A percentile compares a stretch with the other conserved stretches of the same genome.
Conservation (phyloP, 2,113 vertebrate genomes). For the Corydoras sp. region DNA sequence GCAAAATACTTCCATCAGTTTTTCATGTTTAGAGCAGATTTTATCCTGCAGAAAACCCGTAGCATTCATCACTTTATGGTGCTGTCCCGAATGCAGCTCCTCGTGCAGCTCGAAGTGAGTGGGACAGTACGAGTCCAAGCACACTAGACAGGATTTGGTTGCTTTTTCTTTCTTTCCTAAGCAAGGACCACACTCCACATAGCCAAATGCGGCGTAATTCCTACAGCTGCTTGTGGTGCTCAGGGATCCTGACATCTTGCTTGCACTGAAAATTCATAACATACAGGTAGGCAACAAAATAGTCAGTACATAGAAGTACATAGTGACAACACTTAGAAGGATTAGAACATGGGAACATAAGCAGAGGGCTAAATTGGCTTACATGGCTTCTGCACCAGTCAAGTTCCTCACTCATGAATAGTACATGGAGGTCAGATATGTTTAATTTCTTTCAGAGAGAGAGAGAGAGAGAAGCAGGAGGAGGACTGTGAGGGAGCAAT, state of each 20-base stretch:
- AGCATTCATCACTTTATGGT: constrained; percentile 79
- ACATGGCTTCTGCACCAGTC: background rate
- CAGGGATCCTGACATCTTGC: constrained; percentile 17
- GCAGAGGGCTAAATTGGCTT: background rate
- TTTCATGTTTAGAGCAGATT: constrained; percentile 61
- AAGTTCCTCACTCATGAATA: background rate
- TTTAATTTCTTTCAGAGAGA: background rate
- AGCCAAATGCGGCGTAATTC: constrained; percentile 23
- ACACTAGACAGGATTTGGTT: constrained; percentile 83
- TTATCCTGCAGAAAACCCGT: constrained; percentile 57
- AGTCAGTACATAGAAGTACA: background rate
- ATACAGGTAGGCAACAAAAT: background rate
- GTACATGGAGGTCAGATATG: constrained; percentile 4
- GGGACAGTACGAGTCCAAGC: constrained; percentile 90
- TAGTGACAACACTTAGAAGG: background rate
- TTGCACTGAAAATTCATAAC: background rate
- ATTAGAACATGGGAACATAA: background rate
- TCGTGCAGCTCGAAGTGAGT: constrained; percentile 84
- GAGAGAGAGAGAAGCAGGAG: background rate
- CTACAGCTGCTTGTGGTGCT: background rate
- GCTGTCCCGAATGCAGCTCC: constrained; percentile 81
- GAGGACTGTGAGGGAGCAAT: constrained; percentile 1
- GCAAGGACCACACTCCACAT: constrained; percentile 80
- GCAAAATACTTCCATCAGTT: constrained; percentile 69
- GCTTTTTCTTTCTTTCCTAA: constrained; percentile 82